phyloP scores from a whole-genome alignment of 2,888 invertebrate species.

The Pristionchus mayeri region DNA sequence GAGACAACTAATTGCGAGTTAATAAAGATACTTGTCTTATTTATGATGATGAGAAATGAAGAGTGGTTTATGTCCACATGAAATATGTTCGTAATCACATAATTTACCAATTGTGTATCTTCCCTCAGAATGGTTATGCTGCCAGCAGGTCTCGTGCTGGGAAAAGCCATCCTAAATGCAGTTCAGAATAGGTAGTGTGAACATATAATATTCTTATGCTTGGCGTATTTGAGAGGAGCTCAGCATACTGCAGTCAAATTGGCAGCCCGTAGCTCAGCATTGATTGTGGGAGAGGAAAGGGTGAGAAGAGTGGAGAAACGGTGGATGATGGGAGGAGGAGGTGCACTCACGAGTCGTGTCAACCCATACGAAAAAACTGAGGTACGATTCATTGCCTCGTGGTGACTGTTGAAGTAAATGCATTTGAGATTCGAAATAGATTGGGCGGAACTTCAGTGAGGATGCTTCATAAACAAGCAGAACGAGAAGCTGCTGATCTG shows the following conservation, averaged over 20 bases:
- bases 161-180: slow-evolving; percentile 41
- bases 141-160: slow-evolving; percentile 48
- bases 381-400: not conserved
- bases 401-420: too few relatives aligned
- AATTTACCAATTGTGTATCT: not conserved
- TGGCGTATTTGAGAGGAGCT: slow-evolving; percentile 10
- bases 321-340: not conserved
- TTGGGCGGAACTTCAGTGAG: slow-evolving; percentile 53
- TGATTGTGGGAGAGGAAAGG: slow-evolving; percentile 34
- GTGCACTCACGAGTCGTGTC: not conserved
- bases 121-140: slow-evolving; percentile 24
- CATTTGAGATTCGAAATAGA: slow-evolving; percentile 52
- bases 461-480: slow-evolving; percentile 44
- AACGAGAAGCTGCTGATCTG: slow-evolving; percentile 47
- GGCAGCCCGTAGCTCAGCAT: slow-evolving; percentile 7
- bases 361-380: slow-evolving; percentile 42
- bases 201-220: not conserved
- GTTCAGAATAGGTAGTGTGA: slow-evolving; percentile 33
- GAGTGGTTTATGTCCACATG: not conserved
- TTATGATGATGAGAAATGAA: not conserved
- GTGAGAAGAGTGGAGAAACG: slow-evolving; percentile 13
- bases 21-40: not conserved
- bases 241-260: slow-evolving; percentile 12
- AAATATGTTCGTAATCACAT: slow-evolving; percentile 9
- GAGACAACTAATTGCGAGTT: not conserved